Percentiles rank a stretch among this genome's conserved stretches.
Evolutionary conservation across 2,797 vertebrate genomes (phyloP).

Genomic region (Pseudochirops corinnae): DNA sequence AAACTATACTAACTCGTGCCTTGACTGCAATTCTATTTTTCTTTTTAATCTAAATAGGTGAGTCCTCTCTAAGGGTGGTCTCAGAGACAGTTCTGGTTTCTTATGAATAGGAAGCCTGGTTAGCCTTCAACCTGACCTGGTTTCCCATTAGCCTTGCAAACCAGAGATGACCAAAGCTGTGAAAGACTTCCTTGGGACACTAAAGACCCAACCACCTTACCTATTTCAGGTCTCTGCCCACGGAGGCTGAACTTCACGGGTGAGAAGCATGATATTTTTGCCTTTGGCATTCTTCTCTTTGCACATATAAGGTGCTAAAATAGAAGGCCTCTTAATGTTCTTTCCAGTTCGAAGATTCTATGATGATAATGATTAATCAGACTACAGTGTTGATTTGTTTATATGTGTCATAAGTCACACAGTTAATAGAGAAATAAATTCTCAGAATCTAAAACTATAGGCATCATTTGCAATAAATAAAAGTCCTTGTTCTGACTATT

Average conservation of each 20-base stretch:
- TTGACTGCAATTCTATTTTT: not conserved
- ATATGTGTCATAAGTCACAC: constrained; percentile 14
- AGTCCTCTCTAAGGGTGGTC: not conserved
- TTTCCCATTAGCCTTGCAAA: not conserved
- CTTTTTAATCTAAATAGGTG: not conserved
- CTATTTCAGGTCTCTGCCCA: not conserved
- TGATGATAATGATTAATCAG: constrained; percentile 38
- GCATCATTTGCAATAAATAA: constrained; percentile 29
- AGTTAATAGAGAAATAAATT: constrained; percentile 25
- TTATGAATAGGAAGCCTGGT: constrained; percentile 16
- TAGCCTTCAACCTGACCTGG: constrained; percentile 1
- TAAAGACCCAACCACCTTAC: not conserved
- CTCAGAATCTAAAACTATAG: constrained; percentile 12
- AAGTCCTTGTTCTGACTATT: not conserved
- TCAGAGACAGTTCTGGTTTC: not conserved
- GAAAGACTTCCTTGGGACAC: not conserved
- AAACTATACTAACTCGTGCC: constrained; percentile 3
- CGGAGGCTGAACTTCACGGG: not conserved
- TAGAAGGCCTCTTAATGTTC: constrained; percentile 15
- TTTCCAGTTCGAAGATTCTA: constrained; percentile 22
- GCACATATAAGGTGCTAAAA: constrained; percentile 26
- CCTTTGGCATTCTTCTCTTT: constrained; percentile 3
- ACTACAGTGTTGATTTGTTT: constrained; percentile 26
- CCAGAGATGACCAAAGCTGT: not conserved
- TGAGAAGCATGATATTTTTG: not conserved